Conservation (phyloP, 2,888 invertebrate genomes). For the Gandaritis pyraliata region DNA sequence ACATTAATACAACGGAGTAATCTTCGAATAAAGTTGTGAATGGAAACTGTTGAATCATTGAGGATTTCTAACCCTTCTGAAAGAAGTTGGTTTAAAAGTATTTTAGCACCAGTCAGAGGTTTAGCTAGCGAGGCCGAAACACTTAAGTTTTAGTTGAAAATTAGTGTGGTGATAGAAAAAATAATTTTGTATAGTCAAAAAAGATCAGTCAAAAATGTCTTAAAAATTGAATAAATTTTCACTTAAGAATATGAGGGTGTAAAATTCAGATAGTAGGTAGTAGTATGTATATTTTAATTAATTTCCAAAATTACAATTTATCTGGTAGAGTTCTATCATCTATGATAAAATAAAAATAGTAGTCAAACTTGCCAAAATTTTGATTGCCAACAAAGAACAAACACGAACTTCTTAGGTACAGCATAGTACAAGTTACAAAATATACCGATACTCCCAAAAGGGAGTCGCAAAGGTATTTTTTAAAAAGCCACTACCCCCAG, state of each 20-base stretch:
- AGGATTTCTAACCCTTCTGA: constrained; percentile 81
- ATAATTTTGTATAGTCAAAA: too few species aligned
- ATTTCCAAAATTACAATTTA: too few species aligned
- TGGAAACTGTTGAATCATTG: constrained; percentile 81
- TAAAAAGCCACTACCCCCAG: constrained; percentile 72
- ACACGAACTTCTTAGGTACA: constrained; percentile 21
- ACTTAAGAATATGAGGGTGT: too few species aligned
- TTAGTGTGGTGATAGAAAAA: background rate
- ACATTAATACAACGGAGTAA: constrained; percentile 83
- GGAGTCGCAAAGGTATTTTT: constrained; percentile 65
- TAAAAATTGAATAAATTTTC: too few species aligned
- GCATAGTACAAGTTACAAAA: constrained; percentile 41
- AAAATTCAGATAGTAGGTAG: too few species aligned
- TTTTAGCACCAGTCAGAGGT: background rate
- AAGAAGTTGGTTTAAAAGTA: constrained; percentile 59
- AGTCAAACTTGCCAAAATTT: too few species aligned
- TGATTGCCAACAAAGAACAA: constrained; percentile 13
- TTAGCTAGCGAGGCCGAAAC: too few species aligned
- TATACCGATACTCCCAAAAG: constrained; percentile 52
- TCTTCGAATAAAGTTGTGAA: constrained; percentile 84
- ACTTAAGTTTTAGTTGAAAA: background rate
- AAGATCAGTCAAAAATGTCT: too few species aligned
- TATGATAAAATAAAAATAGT: too few species aligned
- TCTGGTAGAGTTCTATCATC: too few species aligned
- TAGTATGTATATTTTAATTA: too few species aligned